Base-by-base conservation (phyloP, 1,140 invertebrate species). In the Ooceraea biroi region DNA sequence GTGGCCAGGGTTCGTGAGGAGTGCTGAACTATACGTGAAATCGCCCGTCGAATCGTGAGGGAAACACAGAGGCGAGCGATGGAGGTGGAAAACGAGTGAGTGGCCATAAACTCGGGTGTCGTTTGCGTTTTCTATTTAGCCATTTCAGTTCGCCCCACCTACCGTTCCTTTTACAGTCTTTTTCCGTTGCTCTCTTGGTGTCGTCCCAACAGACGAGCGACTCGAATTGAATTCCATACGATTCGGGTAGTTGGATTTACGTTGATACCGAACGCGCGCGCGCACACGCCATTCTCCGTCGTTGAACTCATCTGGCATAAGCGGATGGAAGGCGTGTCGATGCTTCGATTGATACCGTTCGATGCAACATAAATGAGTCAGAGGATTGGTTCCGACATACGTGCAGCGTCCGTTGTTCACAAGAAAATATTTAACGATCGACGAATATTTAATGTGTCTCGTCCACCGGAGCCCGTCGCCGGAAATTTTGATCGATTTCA, bases 111-210 rank as follows among this genome's bases (percentile, higher is more conserved):
- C 88, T 93, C 86, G 72, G 84, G 82, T 91, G 89, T 92, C 91
- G 91, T 92, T 93, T 93, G 90, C 89, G 90, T 92, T 93, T 91
- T 93, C 92, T 93, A 92, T 92, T 93, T 92, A 92, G 91, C 91
- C 90, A 91, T 92, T 93, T 92, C 88, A 91, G 86, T 88, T 90
- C 90, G 57, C 65, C 72, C 85, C 80, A 27, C 84, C 80, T 78
- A 57, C 72, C 61, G 66, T 63, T 61, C 48, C 65, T 66, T 85
- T 76, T 88, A 80, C 52, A 84, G 73, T 69, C 73, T 66, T 69
- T 85, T 76, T 74, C 87, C 71, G 58, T 66, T 74, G 22, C 85
- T 83, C 86, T 55, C 61, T 76, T 65, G 72, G 44, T 58, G 52
- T 86, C 72, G 87, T 87, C 83, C 83, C 86, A 66, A 72, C 82